Base-by-base conservation (phyloP, 2,888 invertebrate genomes). In the Ophion ventricosus region DNA sequence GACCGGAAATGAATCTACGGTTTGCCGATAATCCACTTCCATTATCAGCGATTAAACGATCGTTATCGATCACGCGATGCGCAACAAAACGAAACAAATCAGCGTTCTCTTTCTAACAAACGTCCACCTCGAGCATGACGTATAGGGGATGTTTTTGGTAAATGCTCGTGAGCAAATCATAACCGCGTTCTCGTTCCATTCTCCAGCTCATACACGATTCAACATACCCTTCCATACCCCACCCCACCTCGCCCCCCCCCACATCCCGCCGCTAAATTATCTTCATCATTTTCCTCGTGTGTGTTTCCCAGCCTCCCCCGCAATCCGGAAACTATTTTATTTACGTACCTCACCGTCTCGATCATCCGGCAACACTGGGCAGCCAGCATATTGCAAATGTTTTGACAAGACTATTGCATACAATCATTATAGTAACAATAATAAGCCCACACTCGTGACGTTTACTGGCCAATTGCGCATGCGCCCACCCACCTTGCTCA, bases 321-420 rank as follows among this genome's bases (percentile, higher is more conserved):
- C 35, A n/a, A 61, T 29, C 73, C 49, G 23, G 66, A 56, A 72
- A 61, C 84, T 72, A 76, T 80, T 79, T 84, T 82, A 84, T 84
- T 79, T 70, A 75, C 73, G 66, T 76, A 82, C 67, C 66, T 72
- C 81, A 23, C 69, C 78, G 66, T 70, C 81, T 82, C 82, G 64
- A 78, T 76, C 75, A 67, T 76, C 56, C 61, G 82, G 61, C 79
- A 82, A 79, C 49, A 49, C 17, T 49, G 49, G 82, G 84, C 79
- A 82, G 79, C 78, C 61, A 25, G 79, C 82, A 73, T 79, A 82
- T 82, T 82, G 82, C 73, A 70, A 72, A 84, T 84, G 78, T 70
- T n/a, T n/a, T 73, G 84, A 76, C 84, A n/a, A n/a, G 79, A 84
- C 82, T 84, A 84, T 76, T 76, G 82, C 67, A 75, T 82, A 82